These are phyloP conservation scores for Sapajus apella DNA, from an alignment of 2,113 vertebrate genomes.

Conservation along the genomic window DNA sequence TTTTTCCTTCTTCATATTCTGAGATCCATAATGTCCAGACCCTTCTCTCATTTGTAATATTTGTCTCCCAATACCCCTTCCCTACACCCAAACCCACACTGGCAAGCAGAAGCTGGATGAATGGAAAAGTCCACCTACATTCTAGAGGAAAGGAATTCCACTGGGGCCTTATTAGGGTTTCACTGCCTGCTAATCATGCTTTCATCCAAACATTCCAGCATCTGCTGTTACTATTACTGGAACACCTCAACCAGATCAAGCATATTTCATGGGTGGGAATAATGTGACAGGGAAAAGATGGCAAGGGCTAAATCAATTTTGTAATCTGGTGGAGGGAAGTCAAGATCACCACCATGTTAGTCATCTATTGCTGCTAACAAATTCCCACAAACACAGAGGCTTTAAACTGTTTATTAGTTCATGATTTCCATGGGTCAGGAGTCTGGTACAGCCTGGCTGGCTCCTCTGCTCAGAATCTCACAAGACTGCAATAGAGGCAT, in stretches of 20 bases:
- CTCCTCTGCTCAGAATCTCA: background rate
- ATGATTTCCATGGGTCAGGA: background rate
- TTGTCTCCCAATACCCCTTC: background rate
- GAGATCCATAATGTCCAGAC: background rate
- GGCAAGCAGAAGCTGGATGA: background rate
- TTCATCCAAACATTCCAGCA: constrained; percentile 28
- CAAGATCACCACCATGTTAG: background rate
- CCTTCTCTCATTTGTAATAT: background rate
- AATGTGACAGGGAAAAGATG: background rate
- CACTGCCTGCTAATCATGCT: constrained; percentile 15
- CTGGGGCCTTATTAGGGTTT: constrained; percentile 51
- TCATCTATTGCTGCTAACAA: background rate
- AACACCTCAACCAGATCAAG: constrained; percentile 31
- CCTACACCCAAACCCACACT: background rate
- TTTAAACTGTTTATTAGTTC: background rate
- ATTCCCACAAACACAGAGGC: background rate
- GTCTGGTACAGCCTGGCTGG: background rate
- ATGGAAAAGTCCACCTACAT: constrained; percentile 32
- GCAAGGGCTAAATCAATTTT: background rate
- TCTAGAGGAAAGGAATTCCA: constrained; percentile 28
- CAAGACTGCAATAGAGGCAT: background rate
- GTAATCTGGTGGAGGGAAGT: background rate
- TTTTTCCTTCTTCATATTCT: constrained; percentile 7
- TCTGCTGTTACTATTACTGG: constrained; percentile 38
- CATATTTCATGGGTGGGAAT: constrained; percentile 23